Base-by-base conservation (phyloP, 1,140 invertebrate genomes). In the Sarcophaga peregrina region DNA sequence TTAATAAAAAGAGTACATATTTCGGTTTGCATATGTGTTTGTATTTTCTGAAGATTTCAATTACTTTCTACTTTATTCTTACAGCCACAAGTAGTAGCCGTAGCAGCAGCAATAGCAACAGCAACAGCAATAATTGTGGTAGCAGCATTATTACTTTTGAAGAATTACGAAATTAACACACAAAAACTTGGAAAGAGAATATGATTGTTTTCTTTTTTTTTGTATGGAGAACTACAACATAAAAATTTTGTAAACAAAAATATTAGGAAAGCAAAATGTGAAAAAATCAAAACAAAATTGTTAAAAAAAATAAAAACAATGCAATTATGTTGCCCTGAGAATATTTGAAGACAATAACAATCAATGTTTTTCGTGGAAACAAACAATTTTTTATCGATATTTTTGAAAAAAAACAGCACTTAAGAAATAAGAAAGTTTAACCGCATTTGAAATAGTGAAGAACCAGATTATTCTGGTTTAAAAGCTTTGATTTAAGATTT, bases 221-320 rank as follows among this genome's bases (percentile, higher is more conserved):
- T 4, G 1, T 1, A 37, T 37, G 25, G 1, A 4, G 25, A 37
- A 37, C 25, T 37, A 37, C 25, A 37, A 37, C 25, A 37, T 37
- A 1, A 37, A 37, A 37, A 68, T 58, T 68, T 68, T 68, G 62
- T 68, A 68, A 68, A 68, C 62, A 68, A 68, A 68, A n/a, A 68
- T 68, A 68, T 68, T 68, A 68, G 6, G 7, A 68, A 68, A 68
- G 62, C 62, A 68, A 47, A 76, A 76, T 76, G n/a, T 76, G 45
- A 76, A 76, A 76, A 76, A 75, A 20, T 75, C 5, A 13, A 58
- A 68, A 47, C 48, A 76, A 76, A 76, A 76, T 47, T 75, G 20
- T 37, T 15, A 74, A 75, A 75, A 75, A 45, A 13, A 37, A 75
- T 75, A 25, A 15, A 58, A 58, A 58, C 13, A 58, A n/a, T 13